phyloP scores from a whole-genome alignment of 1,140 invertebrate species.

The Lasioglossum baleicum region DNA sequence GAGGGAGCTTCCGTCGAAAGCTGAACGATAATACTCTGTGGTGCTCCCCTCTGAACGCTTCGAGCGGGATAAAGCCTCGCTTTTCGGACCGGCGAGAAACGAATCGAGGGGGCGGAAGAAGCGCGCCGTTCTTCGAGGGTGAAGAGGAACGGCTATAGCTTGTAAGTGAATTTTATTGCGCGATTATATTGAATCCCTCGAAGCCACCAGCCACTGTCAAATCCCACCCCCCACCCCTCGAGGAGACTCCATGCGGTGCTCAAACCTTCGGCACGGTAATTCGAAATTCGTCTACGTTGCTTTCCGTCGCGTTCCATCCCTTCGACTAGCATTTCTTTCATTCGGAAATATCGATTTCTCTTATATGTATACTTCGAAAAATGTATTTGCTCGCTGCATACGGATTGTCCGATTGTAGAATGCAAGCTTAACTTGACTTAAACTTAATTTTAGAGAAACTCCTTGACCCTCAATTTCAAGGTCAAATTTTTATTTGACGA shows the following conservation, averaged over 20 bases:
- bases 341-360: too few relatives aligned
- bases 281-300: constrained; percentile 51
- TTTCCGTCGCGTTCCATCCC: too few relatives aligned
- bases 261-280: constrained; percentile 59
- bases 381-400: too few relatives aligned
- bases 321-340: too few relatives aligned
- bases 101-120: constrained; percentile 30
- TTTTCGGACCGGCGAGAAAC: constrained; percentile 44
- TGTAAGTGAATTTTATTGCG: constrained; percentile 78
- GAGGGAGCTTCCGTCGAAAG: constrained; percentile 50
- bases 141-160: constrained; percentile 57
- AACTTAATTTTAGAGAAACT: too few relatives aligned
- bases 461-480: too few relatives aligned
- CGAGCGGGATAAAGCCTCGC: constrained; percentile 55
- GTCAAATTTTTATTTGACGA: too few relatives aligned
- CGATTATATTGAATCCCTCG: constrained; percentile 77
- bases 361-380: too few relatives aligned
- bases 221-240: constrained; percentile 49
- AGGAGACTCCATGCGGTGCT: constrained; percentile 61
- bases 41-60: constrained; percentile 30
- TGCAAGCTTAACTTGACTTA: too few relatives aligned
- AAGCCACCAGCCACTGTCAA: constrained; percentile 63
- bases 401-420: too few relatives aligned
- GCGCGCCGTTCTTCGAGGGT: constrained; percentile 32
- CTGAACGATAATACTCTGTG: constrained; percentile 60